Evolutionary conservation across 2,888 invertebrate genomes (phyloP), one percentile per base, ranked within the genome.

Genomic region (Hypsopygia costalis): DNA sequence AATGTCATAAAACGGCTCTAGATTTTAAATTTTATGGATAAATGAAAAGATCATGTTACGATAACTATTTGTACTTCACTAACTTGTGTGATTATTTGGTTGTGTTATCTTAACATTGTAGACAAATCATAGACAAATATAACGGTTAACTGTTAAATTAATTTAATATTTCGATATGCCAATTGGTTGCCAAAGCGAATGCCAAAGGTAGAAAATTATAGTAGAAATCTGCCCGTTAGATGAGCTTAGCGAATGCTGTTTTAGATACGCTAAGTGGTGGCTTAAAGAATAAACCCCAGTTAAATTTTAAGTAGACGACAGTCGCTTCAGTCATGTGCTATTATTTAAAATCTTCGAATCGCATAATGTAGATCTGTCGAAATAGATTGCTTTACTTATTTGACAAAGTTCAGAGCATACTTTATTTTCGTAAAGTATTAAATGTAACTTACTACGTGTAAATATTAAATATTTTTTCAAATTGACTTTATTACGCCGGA

Each of bases 41-140:
- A 56, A 3, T 16, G 16, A 3, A 16, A 45, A 44, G 51, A 54
- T 42, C 39, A 43, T 36, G 41, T 38, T 41, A 51, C 43, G 45
- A 51, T 48, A 55, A 54, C 43, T 50, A 62, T 49, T 62, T 69
- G 58, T 75, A 66, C 60, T 66, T 68, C 73, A 80, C 79, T 76
- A 77, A 81, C 79, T 70, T 66, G 85, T 77, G 86, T 83, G 85
- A 85, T 82, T 75, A 78, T 79, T 85, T 76, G 85, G 86, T 86
- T 87, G 86, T 86, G 86, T 85, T 78, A 75, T 72, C 58, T 68
- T 77, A 77, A 79, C 72, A 74, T 63, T 59, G 61, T 78, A 77
- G 76, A 69, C 52, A 63, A 78, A 67, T 71, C 61, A 16, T 16
- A 16, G 16, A 16, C 16, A 16, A 16, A 16, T 16, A 16, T 71